Evolutionary conservation across 2,888 invertebrate genomes (phyloP), one percentile per base, ranked within the genome.

Genomic region (Cephus pygmeus): DNA sequence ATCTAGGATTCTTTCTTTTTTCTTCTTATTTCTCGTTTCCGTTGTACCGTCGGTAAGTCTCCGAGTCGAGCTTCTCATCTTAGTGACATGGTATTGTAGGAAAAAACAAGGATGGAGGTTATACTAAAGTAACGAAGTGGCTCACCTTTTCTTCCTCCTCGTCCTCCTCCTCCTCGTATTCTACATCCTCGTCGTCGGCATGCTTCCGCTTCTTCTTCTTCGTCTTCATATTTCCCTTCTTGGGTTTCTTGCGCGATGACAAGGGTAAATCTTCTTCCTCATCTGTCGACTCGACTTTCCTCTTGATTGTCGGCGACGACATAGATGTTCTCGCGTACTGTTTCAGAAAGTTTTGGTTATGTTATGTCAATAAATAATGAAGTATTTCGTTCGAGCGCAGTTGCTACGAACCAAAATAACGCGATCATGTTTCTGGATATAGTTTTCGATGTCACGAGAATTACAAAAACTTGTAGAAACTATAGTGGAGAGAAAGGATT

Each of bases 241-340:
- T 96, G 4, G 93, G 89, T 87, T 95, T 95, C 88, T 96, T 96
- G 36, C 95, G 93, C 75, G 94, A 93, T 23, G 93, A 92, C 78
- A 96, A 91, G 33, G 96, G 96, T 68, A 93, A 87, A 88, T 96
- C 92, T 86, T 96, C 95, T 86, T 94, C 94, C 75, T 95, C 95
- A 86, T 86, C 86, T 12, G 86, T 86, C 0, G 93, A 93, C 76
- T 91, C 91, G 3, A 92, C 89, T 89, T 93, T 93, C 80, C 94
- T 92, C 84, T 94, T 92, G 34, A 85, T 80, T 23, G 83, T 86
- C 23, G 87, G 80, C 33, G 88, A 85, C 12, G 84, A 81, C 73
- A 87, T 84, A 11, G 87, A 84, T 75, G 73, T 83, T 82, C 88
- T 85, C 73, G 81, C 79, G 75, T 81, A 84, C 91, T 91, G 75